Percentiles rank a stretch among this genome's conserved stretches.
phyloP scores from a whole-genome alignment of 2,888 invertebrate species.

The Odontomyia ornata region DNA sequence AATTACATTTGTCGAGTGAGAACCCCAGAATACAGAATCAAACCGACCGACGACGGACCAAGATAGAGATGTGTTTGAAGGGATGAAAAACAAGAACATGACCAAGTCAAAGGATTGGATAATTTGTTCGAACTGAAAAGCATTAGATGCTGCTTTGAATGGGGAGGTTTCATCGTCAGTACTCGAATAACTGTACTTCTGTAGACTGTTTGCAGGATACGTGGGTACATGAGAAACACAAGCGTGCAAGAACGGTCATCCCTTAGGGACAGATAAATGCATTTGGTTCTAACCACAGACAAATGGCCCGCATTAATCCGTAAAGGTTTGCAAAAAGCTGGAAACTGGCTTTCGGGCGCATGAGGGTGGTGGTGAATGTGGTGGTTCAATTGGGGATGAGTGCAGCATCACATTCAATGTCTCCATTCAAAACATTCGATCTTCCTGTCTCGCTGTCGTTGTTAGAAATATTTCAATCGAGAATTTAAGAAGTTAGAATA shows the following conservation, averaged over 20 bases:
- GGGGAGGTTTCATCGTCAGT: background rate
- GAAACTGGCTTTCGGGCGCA: too few relatives aligned
- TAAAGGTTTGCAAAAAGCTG: slow-evolving; percentile 23
- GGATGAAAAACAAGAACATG: slow-evolving; percentile 4
- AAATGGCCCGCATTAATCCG: slow-evolving; percentile 48
- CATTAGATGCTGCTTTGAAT: background rate
- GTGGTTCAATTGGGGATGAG: too few relatives aligned
- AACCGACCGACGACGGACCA: too few relatives aligned
- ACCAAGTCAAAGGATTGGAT: slow-evolving; percentile 29
- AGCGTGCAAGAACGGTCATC: background rate
- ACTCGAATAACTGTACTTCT: background rate
- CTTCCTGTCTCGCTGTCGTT: too few relatives aligned
- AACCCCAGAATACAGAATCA: background rate
- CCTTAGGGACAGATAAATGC: slow-evolving; percentile 45
- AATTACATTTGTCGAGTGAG: background rate
- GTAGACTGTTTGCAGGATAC: background rate
- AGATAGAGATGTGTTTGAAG: background rate
- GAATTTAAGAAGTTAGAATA: too few relatives aligned
- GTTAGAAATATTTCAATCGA: too few relatives aligned
- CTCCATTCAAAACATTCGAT: too few relatives aligned
- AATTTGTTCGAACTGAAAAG: slow-evolving; percentile 22
- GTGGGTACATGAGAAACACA: too few relatives aligned
- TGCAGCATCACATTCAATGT: too few relatives aligned
- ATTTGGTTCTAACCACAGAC: slow-evolving; percentile 46
- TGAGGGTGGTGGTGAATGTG: background rate